Evolutionary conservation across 2,113 vertebrate genomes (phyloP).

Genomic region (Platycercus adscitus): DNA sequence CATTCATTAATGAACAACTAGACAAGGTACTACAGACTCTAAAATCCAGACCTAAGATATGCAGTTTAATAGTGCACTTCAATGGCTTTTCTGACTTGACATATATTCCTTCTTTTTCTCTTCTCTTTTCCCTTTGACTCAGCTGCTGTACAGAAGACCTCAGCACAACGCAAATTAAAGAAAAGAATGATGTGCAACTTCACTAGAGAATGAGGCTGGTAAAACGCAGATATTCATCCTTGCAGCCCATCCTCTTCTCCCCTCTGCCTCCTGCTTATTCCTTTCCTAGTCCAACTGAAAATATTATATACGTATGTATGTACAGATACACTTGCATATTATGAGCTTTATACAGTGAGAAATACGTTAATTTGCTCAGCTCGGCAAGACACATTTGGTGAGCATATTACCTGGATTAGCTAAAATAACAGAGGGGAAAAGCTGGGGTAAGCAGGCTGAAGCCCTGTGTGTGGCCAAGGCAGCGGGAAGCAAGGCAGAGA

Average conservation of each 20-base stretch:
- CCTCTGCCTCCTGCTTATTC: background rate
- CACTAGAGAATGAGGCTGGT: background rate
- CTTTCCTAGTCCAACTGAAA: background rate
- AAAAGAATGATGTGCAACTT: conserved; percentile 23
- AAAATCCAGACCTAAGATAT: background rate
- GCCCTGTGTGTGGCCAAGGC: conserved; percentile 72
- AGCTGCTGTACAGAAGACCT: background rate
- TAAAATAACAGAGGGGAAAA: conserved; percentile 66
- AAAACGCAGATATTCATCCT: background rate
- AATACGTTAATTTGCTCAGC: conserved; percentile 31
- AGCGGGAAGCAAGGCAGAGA: conserved; percentile 64
- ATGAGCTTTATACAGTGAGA: background rate
- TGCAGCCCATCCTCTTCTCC: background rate
- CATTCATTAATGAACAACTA: background rate
- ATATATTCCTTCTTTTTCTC: background rate
- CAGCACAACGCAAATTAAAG: background rate
- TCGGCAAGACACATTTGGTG: conserved; percentile 31
- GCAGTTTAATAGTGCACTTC: background rate
- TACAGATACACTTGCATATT: background rate
- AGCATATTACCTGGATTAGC: conserved; percentile 40
- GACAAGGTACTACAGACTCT: background rate
- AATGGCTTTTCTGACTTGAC: background rate
- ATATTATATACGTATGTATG: background rate
- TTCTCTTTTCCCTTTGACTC: background rate
- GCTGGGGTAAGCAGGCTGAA: conserved; percentile 66